Conservation (phyloP, 2,113 vertebrate species). For the Notarius lentiginosus region DNA sequence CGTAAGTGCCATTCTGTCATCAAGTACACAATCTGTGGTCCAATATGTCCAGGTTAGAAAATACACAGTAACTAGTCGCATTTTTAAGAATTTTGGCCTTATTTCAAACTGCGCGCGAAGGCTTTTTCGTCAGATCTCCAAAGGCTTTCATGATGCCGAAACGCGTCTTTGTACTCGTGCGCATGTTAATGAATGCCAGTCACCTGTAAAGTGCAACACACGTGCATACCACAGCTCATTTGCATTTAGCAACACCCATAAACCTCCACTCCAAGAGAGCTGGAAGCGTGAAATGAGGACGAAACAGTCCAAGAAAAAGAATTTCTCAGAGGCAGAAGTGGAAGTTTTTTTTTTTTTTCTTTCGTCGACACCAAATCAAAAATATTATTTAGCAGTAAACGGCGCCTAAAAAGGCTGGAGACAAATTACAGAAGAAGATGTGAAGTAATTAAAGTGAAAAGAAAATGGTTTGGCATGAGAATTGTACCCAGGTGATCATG, state of each 20-base stretch:
- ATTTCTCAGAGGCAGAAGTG: background rate
- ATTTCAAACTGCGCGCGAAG: background rate
- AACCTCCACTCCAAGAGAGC: background rate
- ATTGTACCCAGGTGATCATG: background rate
- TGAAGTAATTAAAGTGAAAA: background rate
- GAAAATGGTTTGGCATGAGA: background rate
- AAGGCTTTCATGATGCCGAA: background rate
- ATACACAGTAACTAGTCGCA: background rate
- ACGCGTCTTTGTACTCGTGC: background rate
- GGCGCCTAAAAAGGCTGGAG: background rate
- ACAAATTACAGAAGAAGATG: background rate
- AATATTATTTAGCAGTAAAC: background rate
- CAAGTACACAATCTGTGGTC: background rate
- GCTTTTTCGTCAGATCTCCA: background rate
- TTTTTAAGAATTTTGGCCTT: background rate
- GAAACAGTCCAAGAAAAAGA: background rate
- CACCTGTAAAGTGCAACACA: background rate
- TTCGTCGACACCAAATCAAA: background rate
- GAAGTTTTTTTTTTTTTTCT: background rate
- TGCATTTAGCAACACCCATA: background rate
- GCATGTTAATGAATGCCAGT: background rate
- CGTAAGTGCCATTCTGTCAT: slow-evolving; percentile 66
- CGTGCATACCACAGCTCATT: background rate
- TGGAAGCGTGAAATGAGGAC: background rate
- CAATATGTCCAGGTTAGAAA: background rate